Base-by-base conservation (phyloP, 92 coral and sea anemone species). In the Phenganax stokvisi region DNA sequence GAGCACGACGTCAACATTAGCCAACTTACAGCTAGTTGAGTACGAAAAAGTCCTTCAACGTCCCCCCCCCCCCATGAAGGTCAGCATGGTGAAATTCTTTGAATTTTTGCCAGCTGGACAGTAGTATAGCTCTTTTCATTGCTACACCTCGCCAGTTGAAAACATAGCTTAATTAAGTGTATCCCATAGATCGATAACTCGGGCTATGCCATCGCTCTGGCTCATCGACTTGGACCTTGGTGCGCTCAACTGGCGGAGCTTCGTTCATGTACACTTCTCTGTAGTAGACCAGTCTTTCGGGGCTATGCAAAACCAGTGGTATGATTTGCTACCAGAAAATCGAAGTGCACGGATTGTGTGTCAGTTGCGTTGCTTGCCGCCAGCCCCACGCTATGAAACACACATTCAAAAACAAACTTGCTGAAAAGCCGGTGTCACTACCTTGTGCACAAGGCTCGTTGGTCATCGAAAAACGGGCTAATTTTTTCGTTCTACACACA, bases 361-460 rank as follows among this genome's bases (percentile, higher is more conserved):
- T 70, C 75, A 70, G 75, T 8, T 70, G 75, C 75, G 51, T 70
- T 70, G 75, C 75, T 70, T 51, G 53, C 75, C 75, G 75, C 75
- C 75, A 70, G 75, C 30, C 30, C 51, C 75, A 70, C 11, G 75
- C 75, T 70, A 52, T 70, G 75, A 70, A 44, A 70, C 17, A 70
- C 75, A 70, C 75, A 30, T 52, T 70, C 30, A n/a, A 70, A 70
- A 51, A 70, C 30, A n/a, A 70, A 20, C 25, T 20, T 20, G 25
- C 25, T 20, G 25, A 20, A 20, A 20, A 20, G 25, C 25, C 25
- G 25, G 25, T 20, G 25, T 20, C 25, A 20, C 25, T 20, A 20
- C 25, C 25, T 20, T 20, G 25, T 20, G 25, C 25, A 20, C 25
- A 20, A 20, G 25, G 25, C 25, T 20, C 25, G 25, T 20, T 20